Evolutionary conservation across 2,888 invertebrate genomes (phyloP).

Genomic region (Buathra laborator): DNA sequence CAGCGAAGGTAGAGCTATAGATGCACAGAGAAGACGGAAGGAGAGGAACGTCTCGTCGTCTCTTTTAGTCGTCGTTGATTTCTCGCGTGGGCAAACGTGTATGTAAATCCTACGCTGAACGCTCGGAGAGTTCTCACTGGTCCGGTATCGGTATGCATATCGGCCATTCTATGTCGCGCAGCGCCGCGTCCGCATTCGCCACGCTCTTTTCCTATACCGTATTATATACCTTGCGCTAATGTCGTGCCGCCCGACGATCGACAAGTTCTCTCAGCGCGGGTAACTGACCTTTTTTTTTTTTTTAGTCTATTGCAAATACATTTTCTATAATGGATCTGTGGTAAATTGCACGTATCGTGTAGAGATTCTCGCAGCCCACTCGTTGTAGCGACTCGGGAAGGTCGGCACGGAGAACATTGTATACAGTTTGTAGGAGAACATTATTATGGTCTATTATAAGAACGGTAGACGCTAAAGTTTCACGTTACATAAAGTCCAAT

Average conservation of each 20-base stretch:
- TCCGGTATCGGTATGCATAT: constrained; percentile 62
- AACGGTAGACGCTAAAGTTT: not conserved
- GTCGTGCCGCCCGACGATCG: constrained; percentile 48
- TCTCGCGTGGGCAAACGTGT: constrained; percentile 72
- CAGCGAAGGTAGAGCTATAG: not conserved
- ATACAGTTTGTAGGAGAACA: not conserved
- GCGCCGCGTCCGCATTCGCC: constrained; percentile 51
- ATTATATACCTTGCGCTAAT: constrained; percentile 24
- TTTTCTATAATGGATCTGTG: constrained; percentile 26
- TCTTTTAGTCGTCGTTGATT: constrained; percentile 45
- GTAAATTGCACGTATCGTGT: not conserved
- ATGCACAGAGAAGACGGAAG: constrained; percentile 22
- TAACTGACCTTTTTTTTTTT: constrained; percentile 43
- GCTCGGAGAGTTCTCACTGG: constrained; percentile 46
- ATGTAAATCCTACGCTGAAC: constrained; percentile 66
- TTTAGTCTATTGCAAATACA: constrained; percentile 16
- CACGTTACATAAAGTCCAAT: not conserved
- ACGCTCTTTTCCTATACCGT: constrained; percentile 31
- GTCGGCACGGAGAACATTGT: constrained; percentile 7
- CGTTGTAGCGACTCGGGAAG: constrained; percentile 12
- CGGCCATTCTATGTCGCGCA: constrained; percentile 45
- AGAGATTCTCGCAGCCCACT: not conserved
- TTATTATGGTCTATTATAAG: constrained; percentile 7
- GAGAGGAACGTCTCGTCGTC: constrained; percentile 9
- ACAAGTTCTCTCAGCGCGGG: constrained; percentile 21